Percentiles rank a stretch among this genome's conserved stretches.
Evolutionary conservation across 2,113 vertebrate genomes (phyloP).

Genomic region (Stigmatopora nigra): DNA sequence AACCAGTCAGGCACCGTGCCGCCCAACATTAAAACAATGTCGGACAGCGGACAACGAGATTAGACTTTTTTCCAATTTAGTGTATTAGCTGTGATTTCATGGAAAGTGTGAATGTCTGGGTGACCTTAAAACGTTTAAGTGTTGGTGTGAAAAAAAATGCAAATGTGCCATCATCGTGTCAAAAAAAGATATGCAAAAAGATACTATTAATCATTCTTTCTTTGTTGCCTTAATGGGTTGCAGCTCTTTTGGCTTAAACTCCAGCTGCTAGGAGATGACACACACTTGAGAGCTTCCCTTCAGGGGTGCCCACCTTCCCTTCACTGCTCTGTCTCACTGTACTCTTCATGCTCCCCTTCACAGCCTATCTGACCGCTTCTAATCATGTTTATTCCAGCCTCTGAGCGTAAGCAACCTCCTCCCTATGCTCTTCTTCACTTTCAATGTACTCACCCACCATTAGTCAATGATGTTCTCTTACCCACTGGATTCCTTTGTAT

Average conservation of each 20-base stretch:
- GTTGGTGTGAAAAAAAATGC: not conserved
- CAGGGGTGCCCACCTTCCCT: conserved; percentile 15
- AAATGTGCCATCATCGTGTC: not conserved
- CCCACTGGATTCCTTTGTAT: conserved; percentile 3
- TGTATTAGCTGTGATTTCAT: too few relatives aligned
- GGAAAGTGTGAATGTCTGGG: too few relatives aligned
- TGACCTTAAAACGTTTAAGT: not conserved
- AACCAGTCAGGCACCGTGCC: too few relatives aligned
- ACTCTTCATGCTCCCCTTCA: conserved; percentile 21
- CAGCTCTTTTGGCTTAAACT: conserved; percentile 20
- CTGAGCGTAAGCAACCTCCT: conserved; percentile 6
- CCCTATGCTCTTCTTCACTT: conserved; percentile 17
- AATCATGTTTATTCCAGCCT: conserved; percentile 39
- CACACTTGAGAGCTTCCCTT: conserved; percentile 34
- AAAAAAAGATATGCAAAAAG: not conserved
- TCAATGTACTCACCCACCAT: conserved; percentile 12
- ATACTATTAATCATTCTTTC: conserved; percentile 32
- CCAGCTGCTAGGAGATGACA: conserved; percentile 42
- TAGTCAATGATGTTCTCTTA: conserved; percentile 10
- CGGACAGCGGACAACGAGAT: too few relatives aligned
- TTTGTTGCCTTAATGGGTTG: conserved; percentile 29
- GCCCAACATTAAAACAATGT: too few relatives aligned
- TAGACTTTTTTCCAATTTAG: too few relatives aligned
- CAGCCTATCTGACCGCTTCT: conserved; percentile 15
- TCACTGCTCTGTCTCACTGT: conserved; percentile 20